Evolutionary conservation across 2,113 vertebrate species (phyloP), one percentile per base, ranked within the genome.

Genomic region (Sylvilagus bachmani): DNA sequence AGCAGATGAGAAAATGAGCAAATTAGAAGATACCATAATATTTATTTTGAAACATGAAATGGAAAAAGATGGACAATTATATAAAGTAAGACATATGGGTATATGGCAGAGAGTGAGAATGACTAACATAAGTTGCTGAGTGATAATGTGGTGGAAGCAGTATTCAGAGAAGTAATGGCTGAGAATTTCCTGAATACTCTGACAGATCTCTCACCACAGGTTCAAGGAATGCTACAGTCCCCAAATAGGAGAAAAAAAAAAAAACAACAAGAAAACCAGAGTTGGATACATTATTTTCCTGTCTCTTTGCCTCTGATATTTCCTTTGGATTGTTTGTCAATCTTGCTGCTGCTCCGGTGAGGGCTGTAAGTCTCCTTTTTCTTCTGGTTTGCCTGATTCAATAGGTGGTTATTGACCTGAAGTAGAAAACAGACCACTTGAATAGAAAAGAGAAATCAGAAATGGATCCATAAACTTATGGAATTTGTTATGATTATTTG

Each of bases 401-500:
- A 6, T 55, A 86, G 36, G 58, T 69, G 6, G 61, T 77, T 86
- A 79, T 79, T 64, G 36, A 36, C n/a, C 83, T 13, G 74, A 11
- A 29, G 9, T 25, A 69, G 66, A 84, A 83, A 75, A 69, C n/a
- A 87, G 38, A 69, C 4, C 16, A 53, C 11, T 62, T 69, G 24
- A 55, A 49, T 69, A 61, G 44, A 82, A 77, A 31, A 16, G n/a
- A 70, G 44, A 71, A 24, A 69, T 44, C 67, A 84, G n/a, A 88
- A 86, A 82, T 86, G 17, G 62, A 61, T 6, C 2, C 49, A 21
- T 33, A 33, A 96, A 64, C 80, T 70, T 36, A 44, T 66, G 29
- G 13, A 79, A 49, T 69, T 73, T 83, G 19, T 92, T 89, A 58
- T 36, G 79, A 64, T 53, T 90, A 75, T 38, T 70, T 84, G 51